Conservation (phyloP, 1,140 invertebrate species). For the Acromyrmex echinatior region DNA sequence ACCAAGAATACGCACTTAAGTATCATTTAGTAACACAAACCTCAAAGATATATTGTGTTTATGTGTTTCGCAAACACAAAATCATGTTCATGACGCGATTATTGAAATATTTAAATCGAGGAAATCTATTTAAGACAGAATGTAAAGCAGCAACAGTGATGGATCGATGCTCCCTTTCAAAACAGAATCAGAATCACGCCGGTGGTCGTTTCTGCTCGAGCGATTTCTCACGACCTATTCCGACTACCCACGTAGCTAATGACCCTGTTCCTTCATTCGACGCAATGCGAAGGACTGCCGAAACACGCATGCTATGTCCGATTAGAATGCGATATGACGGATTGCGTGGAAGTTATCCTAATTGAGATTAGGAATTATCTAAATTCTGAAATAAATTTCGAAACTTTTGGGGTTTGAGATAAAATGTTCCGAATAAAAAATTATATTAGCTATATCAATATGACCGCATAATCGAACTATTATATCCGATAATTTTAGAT, state of each 20-base stretch:
- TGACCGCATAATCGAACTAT: background rate
- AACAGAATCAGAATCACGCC: slow-evolving; percentile 29
- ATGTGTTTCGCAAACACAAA: slow-evolving; percentile 14
- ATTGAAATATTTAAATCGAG: background rate
- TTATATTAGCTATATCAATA: background rate
- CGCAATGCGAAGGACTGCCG: slow-evolving; percentile 60
- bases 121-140: background rate
- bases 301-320: slow-evolving; percentile 64
- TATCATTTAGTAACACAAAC: background rate
- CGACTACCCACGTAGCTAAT: slow-evolving; percentile 66
- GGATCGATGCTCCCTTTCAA: slow-evolving; percentile 17
- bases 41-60: background rate
- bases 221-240: slow-evolving; percentile 68
- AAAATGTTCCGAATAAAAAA: background rate
- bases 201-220: slow-evolving; percentile 33
- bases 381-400: background rate
- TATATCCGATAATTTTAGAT: background rate
- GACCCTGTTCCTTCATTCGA: slow-evolving; percentile 70
- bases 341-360: slow-evolving; percentile 4
- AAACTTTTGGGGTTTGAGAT: background rate
- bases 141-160: slow-evolving; percentile 27
- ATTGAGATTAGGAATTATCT: background rate
- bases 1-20: background rate
- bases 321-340: background rate
- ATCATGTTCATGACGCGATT: background rate